These are phyloP conservation scores for Ellobius talpinus DNA, from an alignment of 2,113 vertebrate genomes.

Conservation along the genomic window DNA sequence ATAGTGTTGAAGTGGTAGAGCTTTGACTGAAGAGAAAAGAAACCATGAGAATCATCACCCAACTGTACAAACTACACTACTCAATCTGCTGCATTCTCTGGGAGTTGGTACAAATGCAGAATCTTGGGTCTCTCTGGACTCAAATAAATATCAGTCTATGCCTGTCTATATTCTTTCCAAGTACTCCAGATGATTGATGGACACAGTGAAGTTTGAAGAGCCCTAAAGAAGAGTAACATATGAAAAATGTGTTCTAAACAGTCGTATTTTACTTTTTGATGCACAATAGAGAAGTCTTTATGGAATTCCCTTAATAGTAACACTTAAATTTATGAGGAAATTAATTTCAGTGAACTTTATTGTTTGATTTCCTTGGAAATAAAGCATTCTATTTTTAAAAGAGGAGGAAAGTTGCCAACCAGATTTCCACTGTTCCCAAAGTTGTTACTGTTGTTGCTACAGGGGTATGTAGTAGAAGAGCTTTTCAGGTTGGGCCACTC, in stretches of 20 bases:
- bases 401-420: neutral
- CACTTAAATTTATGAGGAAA: neutral
- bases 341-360: neutral
- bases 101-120: neutral
- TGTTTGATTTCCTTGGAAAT: slow-evolving; percentile 40
- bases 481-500: neutral
- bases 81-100: neutral
- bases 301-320: neutral
- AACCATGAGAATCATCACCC: neutral
- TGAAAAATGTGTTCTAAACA: neutral
- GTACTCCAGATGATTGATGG: neutral
- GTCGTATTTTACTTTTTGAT: neutral
- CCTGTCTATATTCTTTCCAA: neutral
- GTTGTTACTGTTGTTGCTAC: neutral
- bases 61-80: neutral
- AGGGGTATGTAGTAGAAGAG: neutral
- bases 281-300: neutral
- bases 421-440: neutral
- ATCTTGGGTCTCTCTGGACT: neutral
- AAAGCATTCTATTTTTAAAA: neutral
- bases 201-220: neutral
- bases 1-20: neutral
- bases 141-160: neutral
- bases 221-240: neutral
- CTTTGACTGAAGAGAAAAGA: neutral